A percentile compares a stretch with the other conserved stretches of the same genome.
phyloP scores from a whole-genome alignment of 2,113 vertebrate genomes.

The Parus major region DNA sequence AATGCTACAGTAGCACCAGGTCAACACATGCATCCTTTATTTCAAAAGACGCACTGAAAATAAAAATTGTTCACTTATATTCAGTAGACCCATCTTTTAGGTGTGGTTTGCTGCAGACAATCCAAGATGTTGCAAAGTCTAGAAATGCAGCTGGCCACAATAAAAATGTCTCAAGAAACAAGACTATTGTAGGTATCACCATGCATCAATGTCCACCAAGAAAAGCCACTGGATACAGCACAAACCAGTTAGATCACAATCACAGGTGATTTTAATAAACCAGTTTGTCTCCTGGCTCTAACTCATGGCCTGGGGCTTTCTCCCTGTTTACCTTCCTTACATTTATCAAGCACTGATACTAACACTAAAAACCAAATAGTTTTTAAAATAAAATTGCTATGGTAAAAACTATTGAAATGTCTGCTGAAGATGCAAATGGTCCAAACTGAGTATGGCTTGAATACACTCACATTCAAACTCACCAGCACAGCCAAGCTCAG shows the following conservation, averaged over 20 bases:
- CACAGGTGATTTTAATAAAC: background rate
- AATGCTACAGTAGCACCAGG: background rate
- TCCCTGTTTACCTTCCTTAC: fast-evolving
- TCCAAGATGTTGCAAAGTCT: background rate
- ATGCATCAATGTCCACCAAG: fast-evolving
- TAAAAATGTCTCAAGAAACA: fast-evolving
- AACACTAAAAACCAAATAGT: fast-evolving
- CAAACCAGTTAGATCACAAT: background rate
- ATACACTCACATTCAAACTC: background rate
- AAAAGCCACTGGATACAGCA: background rate
- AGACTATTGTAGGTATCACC: background rate
- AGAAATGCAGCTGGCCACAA: background rate
- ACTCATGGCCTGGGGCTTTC: background rate
- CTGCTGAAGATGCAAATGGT: background rate
- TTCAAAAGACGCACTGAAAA: background rate
- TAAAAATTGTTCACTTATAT: background rate
- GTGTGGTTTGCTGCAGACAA: background rate
- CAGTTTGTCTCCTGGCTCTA: background rate
- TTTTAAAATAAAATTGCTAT: background rate
- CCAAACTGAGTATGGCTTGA: fast-evolving
- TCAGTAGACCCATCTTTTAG: background rate
- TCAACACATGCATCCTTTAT: fast-evolving
- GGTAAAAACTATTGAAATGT: background rate
- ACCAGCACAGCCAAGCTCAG: background rate
- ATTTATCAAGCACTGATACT: background rate